phyloP scores from a whole-genome alignment of 2,797 vertebrate species.

The Phrynocephalus vlangalii region DNA sequence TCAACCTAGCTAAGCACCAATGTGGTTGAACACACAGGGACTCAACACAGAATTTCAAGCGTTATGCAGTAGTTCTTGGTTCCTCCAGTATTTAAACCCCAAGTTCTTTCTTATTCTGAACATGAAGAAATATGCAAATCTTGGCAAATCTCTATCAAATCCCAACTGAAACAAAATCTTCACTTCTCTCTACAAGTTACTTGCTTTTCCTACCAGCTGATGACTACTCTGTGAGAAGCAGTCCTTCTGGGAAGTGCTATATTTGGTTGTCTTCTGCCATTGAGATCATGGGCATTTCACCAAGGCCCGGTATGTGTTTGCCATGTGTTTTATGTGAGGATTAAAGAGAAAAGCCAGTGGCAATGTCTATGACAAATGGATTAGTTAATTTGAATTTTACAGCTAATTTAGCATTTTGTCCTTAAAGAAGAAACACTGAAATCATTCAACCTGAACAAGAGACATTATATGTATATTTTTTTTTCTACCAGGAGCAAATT shows the following conservation, averaged over 20 bases:
- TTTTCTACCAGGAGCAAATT: conserved; percentile 33
- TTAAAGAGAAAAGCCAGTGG: background rate
- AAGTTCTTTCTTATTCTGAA: background rate
- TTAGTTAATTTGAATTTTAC: conserved; percentile 53
- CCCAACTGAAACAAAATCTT: too few species aligned
- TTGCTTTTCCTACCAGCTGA: background rate
- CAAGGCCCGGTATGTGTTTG: background rate
- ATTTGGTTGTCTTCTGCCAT: background rate
- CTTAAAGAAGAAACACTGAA: conserved; percentile 46
- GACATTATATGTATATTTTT: conserved; percentile 22
- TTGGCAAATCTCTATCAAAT: background rate
- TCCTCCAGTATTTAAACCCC: background rate
- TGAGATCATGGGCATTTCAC: background rate
- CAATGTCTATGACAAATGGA: conserved; percentile 20
- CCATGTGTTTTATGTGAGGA: conserved; percentile 10
- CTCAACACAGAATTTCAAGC: too few species aligned
- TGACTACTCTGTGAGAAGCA: background rate
- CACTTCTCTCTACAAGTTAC: background rate
- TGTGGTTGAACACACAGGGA: too few species aligned
- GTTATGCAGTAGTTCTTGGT: too few species aligned
- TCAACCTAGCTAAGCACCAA: too few species aligned
- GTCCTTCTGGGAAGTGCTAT: background rate
- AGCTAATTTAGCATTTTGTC: conserved; percentile 57
- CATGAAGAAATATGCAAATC: background rate
- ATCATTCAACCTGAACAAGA: conserved; percentile 32